phyloP scores from a whole-genome alignment of 2,797 vertebrate genomes.

The Notamacropus eugenii region DNA sequence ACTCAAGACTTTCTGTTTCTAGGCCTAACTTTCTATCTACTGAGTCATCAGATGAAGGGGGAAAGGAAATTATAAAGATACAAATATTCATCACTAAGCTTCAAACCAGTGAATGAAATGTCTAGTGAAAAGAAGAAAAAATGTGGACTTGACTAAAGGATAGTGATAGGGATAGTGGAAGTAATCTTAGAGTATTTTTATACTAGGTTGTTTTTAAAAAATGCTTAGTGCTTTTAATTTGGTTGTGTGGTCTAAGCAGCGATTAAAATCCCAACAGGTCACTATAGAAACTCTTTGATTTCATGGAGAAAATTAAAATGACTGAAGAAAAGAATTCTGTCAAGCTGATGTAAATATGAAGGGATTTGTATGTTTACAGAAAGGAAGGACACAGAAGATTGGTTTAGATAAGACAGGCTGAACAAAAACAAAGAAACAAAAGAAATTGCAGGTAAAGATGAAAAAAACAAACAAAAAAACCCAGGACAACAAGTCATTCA shows the following conservation, averaged over 20 bases:
- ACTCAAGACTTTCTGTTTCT: neutral
- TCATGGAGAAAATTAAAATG: conserved; percentile 45
- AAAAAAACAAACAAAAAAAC: conserved; percentile 50
- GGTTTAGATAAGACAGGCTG: neutral
- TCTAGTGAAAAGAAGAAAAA: neutral
- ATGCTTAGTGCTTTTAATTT: conserved; percentile 43
- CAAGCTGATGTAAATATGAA: conserved; percentile 12
- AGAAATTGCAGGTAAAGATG: conserved; percentile 36
- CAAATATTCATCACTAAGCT: neutral
- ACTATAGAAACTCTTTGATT: conserved; percentile 36
- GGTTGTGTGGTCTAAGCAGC: conserved; percentile 27
- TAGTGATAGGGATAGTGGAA: neutral
- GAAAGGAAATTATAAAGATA: neutral
- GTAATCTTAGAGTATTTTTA: neutral
- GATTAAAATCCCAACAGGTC: conserved; percentile 63
- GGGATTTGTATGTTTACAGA: neutral
- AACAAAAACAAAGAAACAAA: neutral
- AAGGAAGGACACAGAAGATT: neutral
- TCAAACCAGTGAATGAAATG: neutral
- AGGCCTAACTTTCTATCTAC: neutral
- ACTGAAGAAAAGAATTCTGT: conserved; percentile 41
- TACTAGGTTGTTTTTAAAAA: conserved; percentile 42
- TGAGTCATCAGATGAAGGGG: neutral
- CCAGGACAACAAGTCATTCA: conserved; percentile 40
- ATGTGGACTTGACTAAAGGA: neutral